These are phyloP conservation scores for Somateria mollissima DNA, from an alignment of 2,797 vertebrate species.

Conservation along the genomic window DNA sequence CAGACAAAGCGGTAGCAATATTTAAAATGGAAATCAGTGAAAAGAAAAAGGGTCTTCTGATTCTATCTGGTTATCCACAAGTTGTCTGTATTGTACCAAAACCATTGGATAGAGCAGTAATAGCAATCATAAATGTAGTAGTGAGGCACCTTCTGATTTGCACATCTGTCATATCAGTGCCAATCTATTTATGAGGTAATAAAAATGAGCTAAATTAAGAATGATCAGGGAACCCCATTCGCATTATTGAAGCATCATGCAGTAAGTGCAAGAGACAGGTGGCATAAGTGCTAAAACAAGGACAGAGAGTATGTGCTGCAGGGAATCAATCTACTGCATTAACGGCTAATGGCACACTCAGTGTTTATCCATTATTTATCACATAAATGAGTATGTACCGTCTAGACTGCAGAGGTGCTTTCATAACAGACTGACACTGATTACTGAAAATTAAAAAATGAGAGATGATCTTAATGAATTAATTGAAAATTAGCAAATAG, in stretches of 20 bases:
- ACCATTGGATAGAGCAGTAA: background rate
- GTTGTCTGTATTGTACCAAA: background rate
- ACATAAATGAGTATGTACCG: slow-evolving; percentile 67
- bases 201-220: slow-evolving; percentile 68
- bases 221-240: slow-evolving; percentile 55
- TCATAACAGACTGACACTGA: slow-evolving; percentile 58
- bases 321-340: slow-evolving; percentile 69
- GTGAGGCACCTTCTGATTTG: background rate
- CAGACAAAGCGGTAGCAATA: background rate
- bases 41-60: background rate
- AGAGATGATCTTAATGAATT: slow-evolving; percentile 62
- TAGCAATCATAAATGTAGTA: background rate
- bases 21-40: background rate
- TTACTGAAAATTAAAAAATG: slow-evolving; percentile 70
- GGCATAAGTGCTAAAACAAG: slow-evolving; percentile 64
- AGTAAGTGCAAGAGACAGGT: slow-evolving; percentile 51
- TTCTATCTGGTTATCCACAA: background rate
- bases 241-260: slow-evolving; percentile 14
- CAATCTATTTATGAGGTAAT: slow-evolving; percentile 13
- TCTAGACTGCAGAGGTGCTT: slow-evolving; percentile 72
- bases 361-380: slow-evolving; percentile 78
- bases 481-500: slow-evolving; percentile 62
- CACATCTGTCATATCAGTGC: slow-evolving; percentile 7
- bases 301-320: slow-evolving; percentile 40
- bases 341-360: slow-evolving; percentile 64